Base-by-base conservation (phyloP, 2,888 invertebrate species). In the Agrotis ipsilon region DNA sequence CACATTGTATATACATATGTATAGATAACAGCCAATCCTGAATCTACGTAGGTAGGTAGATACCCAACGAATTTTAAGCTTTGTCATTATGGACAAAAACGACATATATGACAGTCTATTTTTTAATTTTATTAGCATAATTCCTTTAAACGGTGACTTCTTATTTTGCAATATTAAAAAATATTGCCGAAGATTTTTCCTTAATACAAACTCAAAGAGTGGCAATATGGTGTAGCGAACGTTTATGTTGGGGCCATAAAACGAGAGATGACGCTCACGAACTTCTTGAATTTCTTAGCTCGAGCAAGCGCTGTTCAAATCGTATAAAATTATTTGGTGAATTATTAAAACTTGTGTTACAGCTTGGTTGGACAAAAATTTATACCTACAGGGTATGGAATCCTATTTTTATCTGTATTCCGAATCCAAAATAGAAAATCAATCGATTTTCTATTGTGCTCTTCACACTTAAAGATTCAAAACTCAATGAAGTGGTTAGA, bases 161-260 rank as follows among this genome's bases (percentile, higher is more conserved):
- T 55, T 71, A 78, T 81, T 78, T 78, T 71, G 66, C 60, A 9
- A 70, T 75, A 73, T 74, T 60, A 67, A 67, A 61, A 66, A 60
- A 57, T 54, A 63, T 45, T 55, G 18, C 32, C 24, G 45, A 39
- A 13, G 39, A 54, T 66, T 64, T 80, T 81, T 78, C 62, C 52
- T 63, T 66, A 59, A 81, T 52, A 65, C n/a, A n/a, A 61, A 67
- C 77, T 69, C 52, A 61, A 77, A 67, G 11, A 39, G 73, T 73
- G 57, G 68, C 64, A 69, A 68, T 81, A 69, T 69, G 82, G 65
- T 55, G 43, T 60, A 60, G 27, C 13, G 49, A 61, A 51, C 45
- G 54, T 61, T 81, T 69, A 52, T 13, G 46, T 55, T 64, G 57
- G 60, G 48, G 81, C 78, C 66, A 78, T 19, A 1, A 67, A 77